Evolutionary conservation across 2,797 vertebrate species (phyloP).

Genomic region (Squalus acanthias): DNA sequence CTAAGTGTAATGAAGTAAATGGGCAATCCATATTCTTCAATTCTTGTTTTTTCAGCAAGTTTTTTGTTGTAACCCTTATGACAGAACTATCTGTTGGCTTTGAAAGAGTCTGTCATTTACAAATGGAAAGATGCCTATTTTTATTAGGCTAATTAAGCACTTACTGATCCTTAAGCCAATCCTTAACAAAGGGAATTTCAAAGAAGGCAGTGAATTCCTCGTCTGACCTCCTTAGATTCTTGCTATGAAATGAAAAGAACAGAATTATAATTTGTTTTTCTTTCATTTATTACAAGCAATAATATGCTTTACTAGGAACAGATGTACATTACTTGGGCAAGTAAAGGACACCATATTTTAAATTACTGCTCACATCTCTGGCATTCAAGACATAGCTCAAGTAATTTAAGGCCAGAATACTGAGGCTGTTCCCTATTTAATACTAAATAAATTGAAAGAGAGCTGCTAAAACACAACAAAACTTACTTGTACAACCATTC

Average conservation of each 20-base stretch:
- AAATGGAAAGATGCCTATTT: neutral
- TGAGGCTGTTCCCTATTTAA: neutral
- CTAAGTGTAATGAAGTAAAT: neutral
- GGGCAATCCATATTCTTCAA: constrained; percentile 4
- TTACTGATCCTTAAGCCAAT: constrained; percentile 78
- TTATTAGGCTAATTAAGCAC: constrained; percentile 48
- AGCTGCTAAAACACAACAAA: neutral
- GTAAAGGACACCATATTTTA: neutral
- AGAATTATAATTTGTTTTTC: constrained; percentile 18
- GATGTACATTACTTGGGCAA: too few relatives aligned
- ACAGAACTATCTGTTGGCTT: constrained; percentile 1
- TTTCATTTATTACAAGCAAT: constrained; percentile 1
- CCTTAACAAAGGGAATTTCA: constrained; percentile 78
- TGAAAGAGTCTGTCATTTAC: constrained; percentile 15
- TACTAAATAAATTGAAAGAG: neutral
- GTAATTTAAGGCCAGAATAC: neutral
- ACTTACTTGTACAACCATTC: constrained; percentile 94
- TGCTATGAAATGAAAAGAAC: constrained; percentile 54
- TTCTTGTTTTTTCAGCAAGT: neutral
- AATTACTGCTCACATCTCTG: neutral
- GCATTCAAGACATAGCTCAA: neutral
- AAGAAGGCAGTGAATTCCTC: constrained; percentile 59
- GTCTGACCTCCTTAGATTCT: constrained; percentile 65
- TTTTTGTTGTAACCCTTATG: neutral
- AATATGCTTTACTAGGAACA: neutral